Percentiles rank a stretch among this genome's conserved stretches.
Evolutionary conservation across 1,140 invertebrate genomes (phyloP).

Genomic region (Lerema accius): DNA sequence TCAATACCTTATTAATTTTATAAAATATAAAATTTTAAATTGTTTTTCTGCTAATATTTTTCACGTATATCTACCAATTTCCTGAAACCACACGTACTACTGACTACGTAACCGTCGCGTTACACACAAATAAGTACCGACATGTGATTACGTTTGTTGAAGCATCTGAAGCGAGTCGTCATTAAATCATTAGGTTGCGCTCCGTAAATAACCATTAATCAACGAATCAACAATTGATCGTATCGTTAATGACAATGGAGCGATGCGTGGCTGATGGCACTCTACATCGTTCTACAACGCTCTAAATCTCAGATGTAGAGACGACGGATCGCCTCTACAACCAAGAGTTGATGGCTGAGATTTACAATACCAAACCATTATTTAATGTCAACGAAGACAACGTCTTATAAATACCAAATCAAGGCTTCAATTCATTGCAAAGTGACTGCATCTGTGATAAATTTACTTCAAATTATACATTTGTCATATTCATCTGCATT

Average conservation of each 20-base stretch:
- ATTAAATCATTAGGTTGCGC: constrained; percentile 26
- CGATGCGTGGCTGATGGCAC: constrained; percentile 11
- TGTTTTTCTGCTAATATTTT: no score
- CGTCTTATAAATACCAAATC: not conserved
- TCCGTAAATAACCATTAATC: constrained; percentile 39
- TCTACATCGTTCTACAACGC: constrained; percentile 10
- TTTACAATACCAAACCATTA: constrained; percentile 5
- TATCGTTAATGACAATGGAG: constrained; percentile 43
- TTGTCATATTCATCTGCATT: no score
- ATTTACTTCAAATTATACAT: no score
- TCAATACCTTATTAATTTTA: no score
- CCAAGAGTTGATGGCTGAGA: constrained; percentile 3
- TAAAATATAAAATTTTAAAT: no score
- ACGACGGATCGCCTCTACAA: constrained; percentile 11
- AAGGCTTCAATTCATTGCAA: not conserved
- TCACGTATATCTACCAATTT: no score
- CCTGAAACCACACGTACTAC: no score
- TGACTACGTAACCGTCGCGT: not conserved
- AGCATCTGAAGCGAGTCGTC: constrained; percentile 29
- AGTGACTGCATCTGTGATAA: not conserved
- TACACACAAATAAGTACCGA: not conserved
- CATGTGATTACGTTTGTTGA: constrained; percentile 16
- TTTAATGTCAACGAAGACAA: not conserved
- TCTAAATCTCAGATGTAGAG: constrained; percentile 18
- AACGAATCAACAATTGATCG: constrained; percentile 35